Base-by-base conservation (phyloP, 2,888 invertebrate species). In the Xanthorhoe spadicearia region DNA sequence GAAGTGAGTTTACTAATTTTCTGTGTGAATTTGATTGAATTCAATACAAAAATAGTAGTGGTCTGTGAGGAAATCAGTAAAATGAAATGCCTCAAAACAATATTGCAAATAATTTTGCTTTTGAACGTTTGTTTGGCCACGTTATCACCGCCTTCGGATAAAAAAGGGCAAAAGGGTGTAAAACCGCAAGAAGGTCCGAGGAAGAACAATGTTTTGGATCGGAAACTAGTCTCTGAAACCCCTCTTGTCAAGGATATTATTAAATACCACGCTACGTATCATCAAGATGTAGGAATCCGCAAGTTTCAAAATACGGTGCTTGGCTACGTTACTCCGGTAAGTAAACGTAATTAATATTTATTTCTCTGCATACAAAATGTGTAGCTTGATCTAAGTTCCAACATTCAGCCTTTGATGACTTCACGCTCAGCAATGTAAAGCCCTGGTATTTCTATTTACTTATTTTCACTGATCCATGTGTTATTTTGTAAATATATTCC, bases 261-360 rank as follows among this genome's bases (percentile, higher is more conserved):
- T 54, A 94, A 94, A 67, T 96, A 98, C 82, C 95, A 97, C 81
- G 95, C 95, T 57, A 94, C 95, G 0, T 98, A 96, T 85, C 95
- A 95, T 80, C 95, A 95, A 77, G 95, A 97, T 60, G 95, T 96
- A 3, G 88, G 94, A 13, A 81, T 91, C 0, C 94, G 95, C 64
- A 94, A 95, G 75, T 97, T 97, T 79, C 93, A 95, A 69, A 96
- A 96, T 54, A 93, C 96, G n/a, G 96, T 97, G 15, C 90, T 99
- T 69, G 99, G 97, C 64, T 99, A 97, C 87, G 97, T 98, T 52
- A 99, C 99, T 53, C 98, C 98, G 66, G 98, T 90, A 81, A 83
- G 88, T 83, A 65, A 53, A 63, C 56, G 0, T 13, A 60, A 28
- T 7, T 50, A 46, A n/a, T 9, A 38, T 38, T 38, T 43, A 43